Percentiles rank a stretch among this genome's conserved stretches.
phyloP scores from a whole-genome alignment of 2,888 invertebrate genomes.

The Leptopilina myrica region DNA sequence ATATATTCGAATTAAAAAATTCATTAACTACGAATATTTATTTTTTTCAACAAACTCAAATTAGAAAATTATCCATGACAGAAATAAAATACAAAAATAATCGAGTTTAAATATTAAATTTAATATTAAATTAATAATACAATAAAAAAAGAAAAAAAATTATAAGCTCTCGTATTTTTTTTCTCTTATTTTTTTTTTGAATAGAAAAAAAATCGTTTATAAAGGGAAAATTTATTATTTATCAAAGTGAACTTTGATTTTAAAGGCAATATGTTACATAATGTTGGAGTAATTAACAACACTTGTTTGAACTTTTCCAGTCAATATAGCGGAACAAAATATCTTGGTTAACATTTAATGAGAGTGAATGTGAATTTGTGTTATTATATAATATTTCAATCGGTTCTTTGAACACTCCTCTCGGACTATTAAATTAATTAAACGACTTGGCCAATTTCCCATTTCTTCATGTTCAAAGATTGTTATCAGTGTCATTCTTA shows the following conservation, averaged over 20 bases:
- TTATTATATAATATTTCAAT: neutral
- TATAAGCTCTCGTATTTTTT: no score
- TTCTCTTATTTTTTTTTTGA: no score
- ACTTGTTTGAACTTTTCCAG: neutral
- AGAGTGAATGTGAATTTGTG: no score
- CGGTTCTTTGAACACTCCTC: neutral
- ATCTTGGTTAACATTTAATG: neutral
- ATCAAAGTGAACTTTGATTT: neutral
- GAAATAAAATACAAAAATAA: no score
- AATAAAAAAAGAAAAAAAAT: no score
- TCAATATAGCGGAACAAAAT: neutral
- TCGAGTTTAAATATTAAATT: no score
- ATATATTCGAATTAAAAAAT: no score
- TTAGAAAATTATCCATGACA: no score
- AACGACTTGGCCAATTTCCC: slow-evolving; percentile 14
- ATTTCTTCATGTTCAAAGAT: neutral
- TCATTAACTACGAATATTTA: no score
- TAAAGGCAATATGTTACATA: neutral
- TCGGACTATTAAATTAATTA: slow-evolving; percentile 5
- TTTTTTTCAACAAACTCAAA: no score
- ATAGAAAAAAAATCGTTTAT: no score
- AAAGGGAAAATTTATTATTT: neutral
- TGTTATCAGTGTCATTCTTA: slow-evolving; percentile 9
- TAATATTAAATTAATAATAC: no score
- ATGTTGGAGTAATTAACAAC: neutral